phyloP scores from a whole-genome alignment of 1,140 invertebrate species.

The Hylyphantes graminicola region DNA sequence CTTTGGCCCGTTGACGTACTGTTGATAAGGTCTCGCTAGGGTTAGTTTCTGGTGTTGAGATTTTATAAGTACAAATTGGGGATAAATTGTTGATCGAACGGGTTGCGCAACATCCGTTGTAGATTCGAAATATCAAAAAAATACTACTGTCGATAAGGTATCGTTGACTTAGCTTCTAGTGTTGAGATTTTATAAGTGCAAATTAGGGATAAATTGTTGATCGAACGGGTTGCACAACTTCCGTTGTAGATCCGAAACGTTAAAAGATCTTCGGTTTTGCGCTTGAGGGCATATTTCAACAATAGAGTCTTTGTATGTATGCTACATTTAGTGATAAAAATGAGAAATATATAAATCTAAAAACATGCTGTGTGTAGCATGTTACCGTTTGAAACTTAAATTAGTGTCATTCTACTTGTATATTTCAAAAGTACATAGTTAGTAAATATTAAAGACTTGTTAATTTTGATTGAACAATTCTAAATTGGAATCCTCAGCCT shows the following conservation, averaged over 20 bases:
- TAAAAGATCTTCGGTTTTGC: neutral
- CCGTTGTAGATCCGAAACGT: neutral
- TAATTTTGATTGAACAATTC: no score
- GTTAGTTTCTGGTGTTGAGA: slow-evolving; percentile 9
- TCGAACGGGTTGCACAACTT: neutral
- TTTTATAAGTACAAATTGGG: slow-evolving; percentile 25
- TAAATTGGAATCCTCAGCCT: no score
- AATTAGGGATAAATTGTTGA: neutral
- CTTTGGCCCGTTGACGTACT: slow-evolving; percentile 8
- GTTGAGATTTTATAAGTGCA: slow-evolving; percentile 16
- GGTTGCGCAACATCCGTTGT: neutral
- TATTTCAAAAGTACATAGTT: no score
- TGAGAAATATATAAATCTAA: no score
- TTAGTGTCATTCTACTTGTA: no score
- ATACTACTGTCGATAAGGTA: slow-evolving; percentile 2
- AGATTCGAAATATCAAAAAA: no score
- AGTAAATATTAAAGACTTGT: no score
- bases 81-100: neutral
- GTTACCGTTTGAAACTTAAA: no score
- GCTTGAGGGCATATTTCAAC: no score
- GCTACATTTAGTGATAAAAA: no score
- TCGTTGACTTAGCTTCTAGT: neutral
- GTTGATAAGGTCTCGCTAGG: slow-evolving; percentile 16
- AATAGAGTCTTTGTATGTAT: no score
- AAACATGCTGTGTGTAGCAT: no score